Evolutionary conservation across 2,113 vertebrate species (phyloP), one percentile per base, ranked within the genome.

Genomic region (Archocentrus centrarchus): DNA sequence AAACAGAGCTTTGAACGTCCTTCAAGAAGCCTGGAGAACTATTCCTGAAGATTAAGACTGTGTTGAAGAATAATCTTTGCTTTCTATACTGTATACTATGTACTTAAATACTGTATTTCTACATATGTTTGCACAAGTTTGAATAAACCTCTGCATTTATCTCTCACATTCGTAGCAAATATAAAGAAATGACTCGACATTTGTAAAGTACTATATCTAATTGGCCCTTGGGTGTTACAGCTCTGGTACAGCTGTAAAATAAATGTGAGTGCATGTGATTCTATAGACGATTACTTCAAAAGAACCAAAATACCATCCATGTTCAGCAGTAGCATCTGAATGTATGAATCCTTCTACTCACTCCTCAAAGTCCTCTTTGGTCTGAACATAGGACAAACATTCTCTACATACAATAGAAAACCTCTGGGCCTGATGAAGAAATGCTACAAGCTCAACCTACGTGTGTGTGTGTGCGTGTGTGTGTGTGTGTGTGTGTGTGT

Each of bases 331-430:
- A 24, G 60, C 30, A 41, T 87, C 47, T 80, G 82, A 17, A 78
- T 30, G 73, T 75, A 64, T 83, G 87, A 85, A 77, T 84, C 87
- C 88, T 81, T 86, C 83, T 62, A 62, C 87, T 66, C 90, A 81
- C 73, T 88, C 75, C 62, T 70, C 73, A 79, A 57, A 82, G 76
- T 81, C 83, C 64, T 55, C 84, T 44, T 57, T 58, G 80, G 77
- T 78, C 41, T 83, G 41, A 79, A 55, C 77, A 81, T 37, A 37
- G 50, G 64, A 86, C 82, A 75, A 70, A 81, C 76, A 85, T 85
- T 83, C 86, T 78, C 66, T 70, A 68, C 78, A 78, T 88, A 83
- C 79, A 91, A 89, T 83, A 80, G 76, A 47, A 77, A 88, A 90
- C 81, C 86, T 82, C 27, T 37, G 7, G 81, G 76, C 81, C 68